phyloP scores from a whole-genome alignment of 1,140 invertebrate genomes.

The Acromyrmex heyeri region DNA sequence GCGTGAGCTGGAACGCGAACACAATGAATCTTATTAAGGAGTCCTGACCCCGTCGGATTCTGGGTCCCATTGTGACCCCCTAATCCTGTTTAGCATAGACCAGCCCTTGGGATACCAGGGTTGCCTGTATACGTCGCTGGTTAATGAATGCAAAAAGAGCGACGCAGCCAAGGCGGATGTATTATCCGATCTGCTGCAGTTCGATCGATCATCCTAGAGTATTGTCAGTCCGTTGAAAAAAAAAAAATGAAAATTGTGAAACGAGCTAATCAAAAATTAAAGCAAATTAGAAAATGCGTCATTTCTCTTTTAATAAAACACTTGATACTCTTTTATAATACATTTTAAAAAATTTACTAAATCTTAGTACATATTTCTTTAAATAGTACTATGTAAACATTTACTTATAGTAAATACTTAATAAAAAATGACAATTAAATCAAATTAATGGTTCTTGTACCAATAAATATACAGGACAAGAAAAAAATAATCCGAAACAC shows the following conservation, averaged over 20 bases:
- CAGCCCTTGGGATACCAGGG: slow-evolving; percentile 12
- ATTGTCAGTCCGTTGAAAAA: neutral
- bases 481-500: too few relatives aligned
- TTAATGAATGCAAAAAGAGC: slow-evolving; percentile 45
- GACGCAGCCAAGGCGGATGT: neutral
- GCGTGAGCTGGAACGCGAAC: slow-evolving; percentile 45
- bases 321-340: neutral
- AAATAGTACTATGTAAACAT: too few relatives aligned
- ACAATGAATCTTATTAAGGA: slow-evolving; percentile 64
- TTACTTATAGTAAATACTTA: too few relatives aligned
- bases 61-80: slow-evolving; percentile 49
- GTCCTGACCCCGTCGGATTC: slow-evolving; percentile 41
- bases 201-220: neutral
- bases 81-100: slow-evolving; percentile 65
- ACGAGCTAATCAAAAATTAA: neutral
- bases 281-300: neutral
- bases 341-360: too few relatives aligned
- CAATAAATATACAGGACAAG: too few relatives aligned
- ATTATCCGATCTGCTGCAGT: slow-evolving; percentile 23
- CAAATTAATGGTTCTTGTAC: too few relatives aligned
- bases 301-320: neutral
- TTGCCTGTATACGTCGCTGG: slow-evolving; percentile 17
- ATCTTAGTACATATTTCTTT: too few relatives aligned
- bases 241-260: neutral
- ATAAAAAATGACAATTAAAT: too few relatives aligned